Base-by-base conservation (phyloP, 1,140 invertebrate species). In the Polyergus mexicanus region DNA sequence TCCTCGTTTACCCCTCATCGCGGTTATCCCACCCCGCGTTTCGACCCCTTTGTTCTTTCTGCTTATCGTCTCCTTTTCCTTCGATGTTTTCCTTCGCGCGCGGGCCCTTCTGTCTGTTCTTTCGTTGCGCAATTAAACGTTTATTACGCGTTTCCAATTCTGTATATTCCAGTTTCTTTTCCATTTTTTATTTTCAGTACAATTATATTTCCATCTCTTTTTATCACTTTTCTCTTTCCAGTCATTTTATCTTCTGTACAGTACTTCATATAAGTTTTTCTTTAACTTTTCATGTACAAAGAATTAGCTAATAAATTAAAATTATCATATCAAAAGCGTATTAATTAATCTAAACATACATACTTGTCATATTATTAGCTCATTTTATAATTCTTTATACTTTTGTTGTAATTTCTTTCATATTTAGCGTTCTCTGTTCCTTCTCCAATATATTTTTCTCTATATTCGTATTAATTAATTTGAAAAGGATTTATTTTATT, bases 21-120 rank as follows among this genome's bases (percentile, higher is more conserved):
- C 68, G 38, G 63, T 69, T 81, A 25, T 51, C 84, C 58, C n/a
- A 10, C 1, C 35, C 10, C 62, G 19, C 41, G 47, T 86, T 38
- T 83, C 63, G 58, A 68, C 65, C 47, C 44, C 47, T 66, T 65
- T 84, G 25, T 76, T 71, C 65, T 77, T 62, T 80, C 22, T 22
- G 72, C 47, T 77, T 65, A 56, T 47, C 58, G 38, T 75, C 58
- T 63, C 16, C 35, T 58, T 51, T 44, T 62, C 83, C 60, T 47
- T 35, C 63, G 77, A 74, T 83, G 68, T 83, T 83, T 83, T 84
- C 74, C 74, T 77, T 80, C 74, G 60, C 74, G 58, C 60, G 41
- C 22, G 68, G 32, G 58, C 58, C 72, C 41, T 65, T 54, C 74
- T 22, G 58, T 65, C 71, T 74, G 62, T 78, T 47, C 58, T 47